A percentile compares a stretch with the other conserved stretches of the same genome.
These are phyloP conservation scores for Drosophila stalkeri DNA, from an alignment of 2,888 invertebrate genomes.

Conservation along the genomic window DNA sequence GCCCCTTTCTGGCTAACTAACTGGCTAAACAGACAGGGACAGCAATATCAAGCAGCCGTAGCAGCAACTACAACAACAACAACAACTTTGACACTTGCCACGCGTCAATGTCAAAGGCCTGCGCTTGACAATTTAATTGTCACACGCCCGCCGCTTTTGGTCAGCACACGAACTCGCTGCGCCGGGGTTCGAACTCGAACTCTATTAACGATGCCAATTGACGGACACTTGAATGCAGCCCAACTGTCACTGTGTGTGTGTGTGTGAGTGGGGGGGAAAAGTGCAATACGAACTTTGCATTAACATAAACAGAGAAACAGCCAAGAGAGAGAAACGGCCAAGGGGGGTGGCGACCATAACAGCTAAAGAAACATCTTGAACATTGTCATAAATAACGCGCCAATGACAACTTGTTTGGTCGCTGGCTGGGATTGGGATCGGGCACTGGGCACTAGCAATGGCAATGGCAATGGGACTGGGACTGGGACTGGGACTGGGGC, in stretches of 20 bases:
- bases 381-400: constrained; percentile 81
- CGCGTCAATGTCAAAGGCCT: constrained; percentile 71
- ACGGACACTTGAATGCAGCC: constrained; percentile 78
- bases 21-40: constrained; percentile 14
- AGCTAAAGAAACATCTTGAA: constrained; percentile 74
- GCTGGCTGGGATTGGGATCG: constrained; percentile 47
- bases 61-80: constrained; percentile 17
- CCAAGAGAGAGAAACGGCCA: constrained; percentile 14
- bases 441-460: constrained; percentile 8
- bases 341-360: constrained; percentile 31
- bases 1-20: constrained; percentile 40
- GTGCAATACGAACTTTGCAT: constrained; percentile 50
- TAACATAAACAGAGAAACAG: constrained; percentile 76
- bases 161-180: constrained; percentile 65
- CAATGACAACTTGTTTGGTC: constrained; percentile 76
- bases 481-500: constrained; percentile 26
- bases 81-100: constrained; percentile 69
- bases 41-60: constrained; percentile 24
- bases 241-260: constrained; percentile 59
- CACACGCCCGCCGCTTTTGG: constrained; percentile 82
- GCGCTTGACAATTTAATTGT: constrained; percentile 82
- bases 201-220: constrained; percentile 79
- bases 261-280: constrained; percentile 16
- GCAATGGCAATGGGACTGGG: constrained; percentile 22
- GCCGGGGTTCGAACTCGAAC: constrained; percentile 58